Conservation (phyloP, 1,140 invertebrate genomes). For the Drosophila azteca region DNA sequence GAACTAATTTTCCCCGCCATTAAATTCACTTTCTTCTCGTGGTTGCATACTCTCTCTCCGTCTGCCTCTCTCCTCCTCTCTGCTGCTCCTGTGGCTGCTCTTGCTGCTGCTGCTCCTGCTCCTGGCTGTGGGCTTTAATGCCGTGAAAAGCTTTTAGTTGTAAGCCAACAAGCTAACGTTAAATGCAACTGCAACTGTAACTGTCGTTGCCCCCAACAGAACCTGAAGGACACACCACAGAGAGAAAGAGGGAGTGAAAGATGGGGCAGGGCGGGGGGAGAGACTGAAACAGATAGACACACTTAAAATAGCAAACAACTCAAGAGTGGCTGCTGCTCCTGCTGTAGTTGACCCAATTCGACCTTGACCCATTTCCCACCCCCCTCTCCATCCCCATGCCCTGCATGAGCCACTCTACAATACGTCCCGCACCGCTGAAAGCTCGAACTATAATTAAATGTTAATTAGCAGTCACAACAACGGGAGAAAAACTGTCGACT, state of each 20-base stretch:
- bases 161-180: slow-evolving; percentile 63
- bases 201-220: slow-evolving; percentile 71
- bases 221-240: slow-evolving; percentile 17
- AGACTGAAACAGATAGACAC: slow-evolving; percentile 44
- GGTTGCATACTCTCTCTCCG: neutral
- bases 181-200: slow-evolving; percentile 48
- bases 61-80: slow-evolving; percentile 10
- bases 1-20: slow-evolving; percentile 59
- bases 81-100: neutral
- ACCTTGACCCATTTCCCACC: slow-evolving; percentile 69
- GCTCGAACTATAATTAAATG: slow-evolving; percentile 49
- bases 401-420: neutral
- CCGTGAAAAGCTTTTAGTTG: slow-evolving; percentile 63
- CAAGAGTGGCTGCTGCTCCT: slow-evolving; percentile 54
- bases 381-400: neutral
- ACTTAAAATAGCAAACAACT: slow-evolving; percentile 71
- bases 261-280: neutral
- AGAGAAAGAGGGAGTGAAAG: neutral
- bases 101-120: neutral
- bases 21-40: slow-evolving; percentile 44
- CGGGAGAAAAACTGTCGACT: neutral
- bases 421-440: neutral
- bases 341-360: slow-evolving; percentile 71
- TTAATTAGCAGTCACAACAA: slow-evolving; percentile 38
- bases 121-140: slow-evolving; percentile 27